Evolutionary conservation across 30 jellyfish, hydroid and myxozoan species (phyloP).

Genomic region (Hydractinia symbiolongicarpus): DNA sequence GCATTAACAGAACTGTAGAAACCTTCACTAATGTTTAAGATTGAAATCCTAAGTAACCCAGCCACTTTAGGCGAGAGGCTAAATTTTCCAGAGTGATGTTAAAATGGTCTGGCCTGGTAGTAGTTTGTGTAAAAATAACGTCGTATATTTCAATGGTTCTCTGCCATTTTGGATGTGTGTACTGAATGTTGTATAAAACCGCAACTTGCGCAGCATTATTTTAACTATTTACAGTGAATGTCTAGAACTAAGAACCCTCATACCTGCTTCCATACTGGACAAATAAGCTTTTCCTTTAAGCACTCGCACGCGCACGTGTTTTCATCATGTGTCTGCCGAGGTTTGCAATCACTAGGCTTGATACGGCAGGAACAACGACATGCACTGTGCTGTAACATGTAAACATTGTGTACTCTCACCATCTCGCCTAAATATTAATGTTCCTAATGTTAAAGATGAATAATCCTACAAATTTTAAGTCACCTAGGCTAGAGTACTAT

Average conservation of each 20-base stretch:
- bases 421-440: too few relatives aligned
- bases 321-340: slow-evolving; percentile 45
- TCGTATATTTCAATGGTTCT: too few relatives aligned
- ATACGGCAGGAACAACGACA: slow-evolving; percentile 53
- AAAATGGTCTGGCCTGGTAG: too few relatives aligned
- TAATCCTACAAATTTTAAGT: too few relatives aligned
- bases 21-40: too few relatives aligned
- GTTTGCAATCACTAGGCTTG: slow-evolving; percentile 47
- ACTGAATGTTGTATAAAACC: neutral
- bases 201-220: neutral
- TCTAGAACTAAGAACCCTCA: neutral
- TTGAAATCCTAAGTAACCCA: too few relatives aligned
- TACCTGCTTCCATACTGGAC: slow-evolving; percentile 48
- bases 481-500: too few relatives aligned
- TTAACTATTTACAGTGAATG: neutral
- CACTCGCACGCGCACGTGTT: slow-evolving; percentile 48
- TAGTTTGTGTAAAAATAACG: too few relatives aligned
- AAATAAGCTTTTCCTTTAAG: slow-evolving; percentile 7
- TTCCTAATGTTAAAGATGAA: too few relatives aligned
- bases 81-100: too few relatives aligned
- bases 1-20: too few relatives aligned
- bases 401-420: neutral
- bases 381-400: slow-evolving; percentile 22
- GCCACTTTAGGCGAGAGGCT: too few relatives aligned
- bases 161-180: neutral